Conservation (phyloP, 2,113 vertebrate genomes). For the Atherinomorus stipes region DNA sequence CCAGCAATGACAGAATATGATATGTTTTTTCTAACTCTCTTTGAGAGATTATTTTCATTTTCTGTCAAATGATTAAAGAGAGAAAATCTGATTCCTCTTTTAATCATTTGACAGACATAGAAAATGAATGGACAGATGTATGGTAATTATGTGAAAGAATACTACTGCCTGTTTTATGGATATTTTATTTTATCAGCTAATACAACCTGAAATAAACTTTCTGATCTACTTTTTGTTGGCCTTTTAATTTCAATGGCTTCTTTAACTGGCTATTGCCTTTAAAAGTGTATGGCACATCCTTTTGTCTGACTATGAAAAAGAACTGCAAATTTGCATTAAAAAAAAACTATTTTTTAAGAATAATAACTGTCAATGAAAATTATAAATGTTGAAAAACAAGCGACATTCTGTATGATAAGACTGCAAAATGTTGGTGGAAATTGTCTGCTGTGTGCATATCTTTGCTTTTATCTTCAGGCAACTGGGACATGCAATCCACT, state of each 20-base stretch:
- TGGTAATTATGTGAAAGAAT: not conserved
- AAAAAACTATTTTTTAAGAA: not conserved
- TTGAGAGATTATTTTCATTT: no score
- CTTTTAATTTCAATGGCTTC: slow-evolving; percentile 47
- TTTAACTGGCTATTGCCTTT: slow-evolving; percentile 41
- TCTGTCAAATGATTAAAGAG: no score
- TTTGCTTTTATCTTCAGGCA: slow-evolving; percentile 58
- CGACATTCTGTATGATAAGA: slow-evolving; percentile 25
- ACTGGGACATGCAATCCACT: slow-evolving; percentile 44
- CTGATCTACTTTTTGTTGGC: slow-evolving; percentile 28
- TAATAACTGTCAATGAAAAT: not conserved
- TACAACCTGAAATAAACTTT: slow-evolving; percentile 17
- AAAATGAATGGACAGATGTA: no score
- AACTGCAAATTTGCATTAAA: not conserved
- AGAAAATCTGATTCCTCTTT: no score
- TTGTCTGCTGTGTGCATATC: slow-evolving; percentile 30
- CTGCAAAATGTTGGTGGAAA: slow-evolving; percentile 25
- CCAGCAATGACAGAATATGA: not conserved
- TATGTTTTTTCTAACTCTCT: no score
- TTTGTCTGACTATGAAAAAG: slow-evolving; percentile 29
- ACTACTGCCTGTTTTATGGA: no score
- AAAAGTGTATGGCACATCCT: slow-evolving; percentile 25
- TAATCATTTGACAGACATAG: no score
- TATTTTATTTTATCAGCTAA: not conserved
- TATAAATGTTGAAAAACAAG: slow-evolving; percentile 2